Conservation (phyloP, 2,113 vertebrate species). For the Pionites leucogaster region DNA sequence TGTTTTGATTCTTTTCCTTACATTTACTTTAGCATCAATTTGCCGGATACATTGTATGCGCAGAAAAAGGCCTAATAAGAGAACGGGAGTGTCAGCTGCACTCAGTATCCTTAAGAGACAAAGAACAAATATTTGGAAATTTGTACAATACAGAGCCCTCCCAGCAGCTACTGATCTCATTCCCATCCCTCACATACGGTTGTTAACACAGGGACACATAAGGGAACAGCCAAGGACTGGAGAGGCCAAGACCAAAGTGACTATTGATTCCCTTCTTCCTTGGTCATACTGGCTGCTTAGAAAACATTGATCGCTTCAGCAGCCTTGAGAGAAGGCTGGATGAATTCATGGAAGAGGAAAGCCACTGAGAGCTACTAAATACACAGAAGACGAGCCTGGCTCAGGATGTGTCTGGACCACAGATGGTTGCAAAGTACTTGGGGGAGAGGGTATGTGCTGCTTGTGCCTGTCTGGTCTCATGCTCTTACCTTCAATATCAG, state of each 20-base stretch:
- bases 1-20: neutral
- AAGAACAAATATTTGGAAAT: neutral
- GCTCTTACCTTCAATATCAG: neutral
- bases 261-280: neutral
- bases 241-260: neutral
- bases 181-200: neutral
- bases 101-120: neutral
- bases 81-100: neutral
- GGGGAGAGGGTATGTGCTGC: neutral
- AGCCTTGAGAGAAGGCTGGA: neutral
- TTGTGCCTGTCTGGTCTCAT: accelerated
- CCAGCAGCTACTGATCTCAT: neutral
- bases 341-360: neutral
- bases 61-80: neutral
- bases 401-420: neutral
- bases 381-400: neutral
- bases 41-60: neutral
- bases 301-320: neutral
- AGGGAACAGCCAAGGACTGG: neutral
- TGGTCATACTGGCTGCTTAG: neutral
- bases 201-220: neutral
- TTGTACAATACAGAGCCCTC: neutral
- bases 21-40: neutral
- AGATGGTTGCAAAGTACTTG: neutral
- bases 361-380: neutral